Evolutionary conservation across 2,797 vertebrate species (phyloP).

Genomic region (Ibycter americanus): DNA sequence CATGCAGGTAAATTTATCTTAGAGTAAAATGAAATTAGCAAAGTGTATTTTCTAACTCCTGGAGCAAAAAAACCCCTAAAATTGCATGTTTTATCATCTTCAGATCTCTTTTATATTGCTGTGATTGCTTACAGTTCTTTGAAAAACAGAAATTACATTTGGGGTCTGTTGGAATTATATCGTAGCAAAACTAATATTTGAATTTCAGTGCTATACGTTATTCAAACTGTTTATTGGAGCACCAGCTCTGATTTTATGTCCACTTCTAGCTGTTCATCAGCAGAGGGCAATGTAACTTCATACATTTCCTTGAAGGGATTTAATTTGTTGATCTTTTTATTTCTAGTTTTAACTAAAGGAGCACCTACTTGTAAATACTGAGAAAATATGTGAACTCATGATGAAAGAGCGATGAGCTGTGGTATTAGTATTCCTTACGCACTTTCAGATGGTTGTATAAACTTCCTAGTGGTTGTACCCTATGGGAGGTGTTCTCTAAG

Average conservation of each 20-base stretch:
- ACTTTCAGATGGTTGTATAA: neutral
- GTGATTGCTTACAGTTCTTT: neutral
- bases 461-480: neutral
- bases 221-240: neutral
- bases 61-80: neutral
- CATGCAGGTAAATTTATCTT: neutral
- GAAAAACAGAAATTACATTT: slow-evolving; percentile 5
- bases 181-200: neutral
- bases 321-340: slow-evolving; percentile 34
- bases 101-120: neutral
- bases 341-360: slow-evolving; percentile 45
- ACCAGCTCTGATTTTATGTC: neutral
- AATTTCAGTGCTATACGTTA: neutral
- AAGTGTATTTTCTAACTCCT: neutral
- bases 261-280: slow-evolving; percentile 60
- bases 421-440: slow-evolving; percentile 26
- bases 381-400: slow-evolving; percentile 47
- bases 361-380: slow-evolving; percentile 33
- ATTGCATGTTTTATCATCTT: neutral
- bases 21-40: neutral
- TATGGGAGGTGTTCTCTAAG: neutral
- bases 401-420: slow-evolving; percentile 60
- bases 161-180: neutral
- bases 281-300: slow-evolving; percentile 73
- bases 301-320: neutral